phyloP scores from a whole-genome alignment of 1,140 invertebrate species.

The Achroia grisella region DNA sequence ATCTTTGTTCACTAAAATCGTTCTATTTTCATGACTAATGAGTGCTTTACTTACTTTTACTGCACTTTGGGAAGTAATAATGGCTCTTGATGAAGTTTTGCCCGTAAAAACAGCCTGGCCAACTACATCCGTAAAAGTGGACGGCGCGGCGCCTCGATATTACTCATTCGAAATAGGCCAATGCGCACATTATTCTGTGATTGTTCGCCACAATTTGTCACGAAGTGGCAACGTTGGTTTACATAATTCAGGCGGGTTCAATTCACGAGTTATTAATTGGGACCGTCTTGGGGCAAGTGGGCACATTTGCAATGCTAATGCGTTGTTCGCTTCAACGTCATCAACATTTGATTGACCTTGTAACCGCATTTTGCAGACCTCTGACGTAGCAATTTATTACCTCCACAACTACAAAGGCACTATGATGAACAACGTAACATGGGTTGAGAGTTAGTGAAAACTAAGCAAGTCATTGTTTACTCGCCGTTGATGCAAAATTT shows the following conservation, averaged over 20 bases:
- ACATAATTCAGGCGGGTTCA: slow-evolving; percentile 3
- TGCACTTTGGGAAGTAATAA: slow-evolving; percentile 28
- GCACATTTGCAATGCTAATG: slow-evolving; percentile 14
- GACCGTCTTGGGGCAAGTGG: not conserved
- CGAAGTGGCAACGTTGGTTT: slow-evolving; percentile 1
- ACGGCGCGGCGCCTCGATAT: not conserved
- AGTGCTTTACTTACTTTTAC: slow-evolving; percentile 24
- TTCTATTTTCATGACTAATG: slow-evolving; percentile 22
- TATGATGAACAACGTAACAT: no score
- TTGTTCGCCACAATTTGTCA: slow-evolving; percentile 1
- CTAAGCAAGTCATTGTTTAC: no score
- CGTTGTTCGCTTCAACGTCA: slow-evolving; percentile 1
- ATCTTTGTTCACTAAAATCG: slow-evolving; percentile 8
- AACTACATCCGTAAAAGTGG: not conserved
- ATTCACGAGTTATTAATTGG: slow-evolving; percentile 13
- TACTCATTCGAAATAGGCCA: not conserved
- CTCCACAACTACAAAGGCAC: no score
- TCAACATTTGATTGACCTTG: slow-evolving; percentile 14
- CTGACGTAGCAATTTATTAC: not conserved
- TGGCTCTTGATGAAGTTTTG: slow-evolving; percentile 23
- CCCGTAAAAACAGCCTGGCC: slow-evolving; percentile 8
- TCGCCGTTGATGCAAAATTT: no score
- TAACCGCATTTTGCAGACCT: not conserved
- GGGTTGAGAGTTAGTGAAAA: no score
- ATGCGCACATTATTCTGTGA: not conserved